phyloP scores from a whole-genome alignment of 2,888 invertebrate genomes.

The Pristionchus arcanus region DNA sequence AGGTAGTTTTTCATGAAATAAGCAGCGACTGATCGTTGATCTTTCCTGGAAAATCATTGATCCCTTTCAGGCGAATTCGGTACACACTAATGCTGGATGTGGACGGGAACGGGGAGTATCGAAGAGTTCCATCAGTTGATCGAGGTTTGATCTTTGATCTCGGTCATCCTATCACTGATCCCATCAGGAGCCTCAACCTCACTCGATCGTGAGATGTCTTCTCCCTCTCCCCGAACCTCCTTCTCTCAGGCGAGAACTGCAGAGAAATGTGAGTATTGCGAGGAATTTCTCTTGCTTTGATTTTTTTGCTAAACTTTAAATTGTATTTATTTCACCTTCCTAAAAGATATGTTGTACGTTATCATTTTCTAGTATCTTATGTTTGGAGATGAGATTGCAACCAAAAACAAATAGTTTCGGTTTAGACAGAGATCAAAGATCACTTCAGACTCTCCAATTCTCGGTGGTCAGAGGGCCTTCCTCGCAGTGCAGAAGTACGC shows the following conservation, averaged over 20 bases:
- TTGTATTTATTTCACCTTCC: too few relatives aligned
- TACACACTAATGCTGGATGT: constrained; percentile 69
- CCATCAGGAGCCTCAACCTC: constrained; percentile 24
- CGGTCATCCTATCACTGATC: neutral
- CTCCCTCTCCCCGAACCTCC: constrained; percentile 33
- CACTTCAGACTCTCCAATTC: constrained; percentile 55
- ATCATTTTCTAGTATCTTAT: too few relatives aligned
- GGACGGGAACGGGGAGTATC: constrained; percentile 58
- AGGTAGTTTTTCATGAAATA: neutral
- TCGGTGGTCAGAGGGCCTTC: constrained; percentile 54
- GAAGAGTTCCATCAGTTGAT: constrained; percentile 20
- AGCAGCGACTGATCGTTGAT: neutral
- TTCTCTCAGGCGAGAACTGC: constrained; percentile 52
- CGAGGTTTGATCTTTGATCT: neutral
- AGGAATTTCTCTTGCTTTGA: neutral
- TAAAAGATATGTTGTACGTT: too few relatives aligned
- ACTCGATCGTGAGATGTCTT: constrained; percentile 33
- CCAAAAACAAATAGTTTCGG: too few relatives aligned
- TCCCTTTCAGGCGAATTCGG: constrained; percentile 64
- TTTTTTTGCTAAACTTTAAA: too few relatives aligned
- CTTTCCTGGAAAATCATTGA: too few relatives aligned
- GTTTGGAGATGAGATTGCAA: too few relatives aligned
- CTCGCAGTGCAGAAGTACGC: constrained; percentile 57
- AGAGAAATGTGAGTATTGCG: constrained; percentile 33
- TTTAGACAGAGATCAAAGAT: neutral